Conservation (phyloP, 2,888 invertebrate genomes). For the Hipparchia sbordonii region DNA sequence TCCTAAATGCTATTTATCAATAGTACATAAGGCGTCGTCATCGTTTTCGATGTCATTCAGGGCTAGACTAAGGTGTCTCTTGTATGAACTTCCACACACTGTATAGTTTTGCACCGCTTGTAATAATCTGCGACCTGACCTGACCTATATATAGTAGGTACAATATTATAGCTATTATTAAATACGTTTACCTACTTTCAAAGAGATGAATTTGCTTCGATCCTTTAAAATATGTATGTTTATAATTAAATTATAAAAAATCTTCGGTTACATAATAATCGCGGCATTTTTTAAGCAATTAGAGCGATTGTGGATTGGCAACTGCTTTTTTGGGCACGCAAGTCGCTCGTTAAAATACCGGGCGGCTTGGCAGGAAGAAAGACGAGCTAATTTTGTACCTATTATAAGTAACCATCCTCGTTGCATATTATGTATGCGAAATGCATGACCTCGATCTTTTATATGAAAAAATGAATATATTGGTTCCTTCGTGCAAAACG, state of each 20-base stretch:
- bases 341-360: constrained; percentile 75
- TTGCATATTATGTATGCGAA: constrained; percentile 58
- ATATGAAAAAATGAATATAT: constrained; percentile 53
- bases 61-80: too few species aligned
- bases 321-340: constrained; percentile 58
- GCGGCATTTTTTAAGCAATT: constrained; percentile 62
- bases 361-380: constrained; percentile 58
- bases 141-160: too few species aligned
- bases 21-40: too few species aligned
- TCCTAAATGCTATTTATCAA: too few species aligned
- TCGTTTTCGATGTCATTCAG: too few species aligned
- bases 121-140: too few species aligned
- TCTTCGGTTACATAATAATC: constrained; percentile 35
- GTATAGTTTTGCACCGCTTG: too few species aligned
- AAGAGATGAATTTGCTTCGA: too few species aligned
- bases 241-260: constrained; percentile 33
- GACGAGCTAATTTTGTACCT: constrained; percentile 63
- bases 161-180: too few species aligned
- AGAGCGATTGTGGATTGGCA: constrained; percentile 54
- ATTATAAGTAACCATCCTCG: constrained; percentile 62
- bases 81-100: too few species aligned
- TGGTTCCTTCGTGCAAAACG: constrained; percentile 41
- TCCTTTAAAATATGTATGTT: too few species aligned
- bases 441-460: constrained; percentile 65
- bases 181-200: too few species aligned